Percentiles rank a stretch among this genome's conserved stretches.
Conservation (phyloP, 92 coral and sea anemone genomes). For the Virgularia gustaviana region DNA sequence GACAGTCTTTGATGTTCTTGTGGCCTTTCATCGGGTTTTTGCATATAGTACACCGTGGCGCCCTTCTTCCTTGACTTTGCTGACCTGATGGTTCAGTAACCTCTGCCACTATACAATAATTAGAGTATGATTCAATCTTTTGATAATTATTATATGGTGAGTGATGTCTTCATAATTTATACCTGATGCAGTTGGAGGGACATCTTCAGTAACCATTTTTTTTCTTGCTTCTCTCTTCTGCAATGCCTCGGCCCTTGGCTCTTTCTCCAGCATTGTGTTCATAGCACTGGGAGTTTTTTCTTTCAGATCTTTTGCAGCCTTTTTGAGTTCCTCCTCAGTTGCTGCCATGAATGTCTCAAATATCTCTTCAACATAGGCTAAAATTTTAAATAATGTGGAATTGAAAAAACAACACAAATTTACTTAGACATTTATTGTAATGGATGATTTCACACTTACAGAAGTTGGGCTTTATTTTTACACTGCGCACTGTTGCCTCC, state of each 20-base stretch:
- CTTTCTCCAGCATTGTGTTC: slow-evolving; percentile 22
- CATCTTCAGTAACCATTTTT: slow-evolving; percentile 17
- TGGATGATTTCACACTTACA: background rate
- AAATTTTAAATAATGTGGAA: background rate
- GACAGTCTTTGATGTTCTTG: slow-evolving; percentile 41
- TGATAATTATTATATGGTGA: too few species aligned
- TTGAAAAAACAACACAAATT: background rate
- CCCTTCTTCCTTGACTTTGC: slow-evolving; percentile 7
- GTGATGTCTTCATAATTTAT: background rate
- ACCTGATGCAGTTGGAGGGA: slow-evolving; percentile 24
- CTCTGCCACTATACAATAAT: background rate
- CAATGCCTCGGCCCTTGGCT: slow-evolving; percentile 30
- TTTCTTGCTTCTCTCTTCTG: slow-evolving; percentile 18
- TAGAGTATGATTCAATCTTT: background rate
- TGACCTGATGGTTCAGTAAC: background rate
- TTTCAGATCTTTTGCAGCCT: slow-evolving; percentile 11
- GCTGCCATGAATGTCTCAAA: slow-evolving; percentile 6
- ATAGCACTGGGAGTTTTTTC: slow-evolving; percentile 7
- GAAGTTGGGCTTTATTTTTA: background rate
- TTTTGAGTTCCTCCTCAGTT: background rate
- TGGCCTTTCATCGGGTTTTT: slow-evolving; percentile 38
- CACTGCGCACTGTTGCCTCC: slow-evolving; percentile 48
- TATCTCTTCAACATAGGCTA: slow-evolving; percentile 33
- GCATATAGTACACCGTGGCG: slow-evolving; percentile 28
- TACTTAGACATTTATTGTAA: background rate